Evolutionary conservation across 2,797 vertebrate species (phyloP).

Genomic region (Sebastes goodei): DNA sequence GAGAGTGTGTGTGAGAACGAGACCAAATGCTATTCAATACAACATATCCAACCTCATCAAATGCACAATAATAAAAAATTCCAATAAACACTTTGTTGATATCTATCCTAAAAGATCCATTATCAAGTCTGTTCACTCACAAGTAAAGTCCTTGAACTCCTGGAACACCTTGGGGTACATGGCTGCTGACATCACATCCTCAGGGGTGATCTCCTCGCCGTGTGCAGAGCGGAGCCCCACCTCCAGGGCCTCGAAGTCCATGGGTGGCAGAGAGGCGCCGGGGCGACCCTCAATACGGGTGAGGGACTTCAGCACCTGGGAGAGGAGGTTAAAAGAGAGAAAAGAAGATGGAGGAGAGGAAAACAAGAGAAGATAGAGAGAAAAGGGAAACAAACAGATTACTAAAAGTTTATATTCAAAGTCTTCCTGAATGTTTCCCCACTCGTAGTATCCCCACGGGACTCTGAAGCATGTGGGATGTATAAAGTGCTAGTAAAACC

Average conservation of each 20-base stretch:
- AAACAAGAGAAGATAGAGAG: neutral
- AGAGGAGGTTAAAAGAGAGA: neutral
- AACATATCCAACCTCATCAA: neutral
- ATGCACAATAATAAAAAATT: neutral
- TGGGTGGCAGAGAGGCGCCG: slow-evolving; percentile 86
- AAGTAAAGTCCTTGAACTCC: slow-evolving; percentile 89
- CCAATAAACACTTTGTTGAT: neutral
- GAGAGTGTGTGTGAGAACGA: neutral
- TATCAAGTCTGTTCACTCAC: slow-evolving; percentile 38
- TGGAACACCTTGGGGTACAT: slow-evolving; percentile 95
- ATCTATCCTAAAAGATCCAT: neutral
- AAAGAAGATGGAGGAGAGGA: neutral
- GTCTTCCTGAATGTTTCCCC: slow-evolving; percentile 1
- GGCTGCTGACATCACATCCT: slow-evolving; percentile 93
- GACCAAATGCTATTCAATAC: neutral
- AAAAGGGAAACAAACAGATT: neutral
- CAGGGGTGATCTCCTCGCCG: slow-evolving; percentile 87
- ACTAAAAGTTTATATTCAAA: neutral
- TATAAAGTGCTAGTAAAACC: slow-evolving; percentile 25
- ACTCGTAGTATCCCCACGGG: neutral
- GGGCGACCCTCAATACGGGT: slow-evolving; percentile 90
- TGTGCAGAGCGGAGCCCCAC: slow-evolving; percentile 80
- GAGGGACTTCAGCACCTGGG: slow-evolving; percentile 90
- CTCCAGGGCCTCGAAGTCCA: slow-evolving; percentile 87
- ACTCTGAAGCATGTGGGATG: slow-evolving; percentile 4